phyloP scores from a whole-genome alignment of 2,113 vertebrate species.

The Rattus rattus region DNA sequence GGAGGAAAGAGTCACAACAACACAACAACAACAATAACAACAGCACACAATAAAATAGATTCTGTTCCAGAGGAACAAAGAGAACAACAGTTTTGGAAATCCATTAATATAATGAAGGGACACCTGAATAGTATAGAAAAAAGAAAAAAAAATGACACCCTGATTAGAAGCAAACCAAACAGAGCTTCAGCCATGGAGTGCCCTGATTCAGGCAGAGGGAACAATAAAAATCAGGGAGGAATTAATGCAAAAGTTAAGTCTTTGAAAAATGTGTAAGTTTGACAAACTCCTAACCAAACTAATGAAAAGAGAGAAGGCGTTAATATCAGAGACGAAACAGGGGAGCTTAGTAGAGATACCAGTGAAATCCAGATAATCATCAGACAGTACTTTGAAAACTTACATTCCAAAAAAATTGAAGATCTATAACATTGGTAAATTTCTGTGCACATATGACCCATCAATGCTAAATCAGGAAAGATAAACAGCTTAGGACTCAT shows the following conservation, averaged over 20 bases:
- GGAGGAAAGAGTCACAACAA: not conserved
- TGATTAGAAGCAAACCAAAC: not conserved
- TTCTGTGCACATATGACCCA: not conserved
- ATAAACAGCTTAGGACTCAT: not conserved
- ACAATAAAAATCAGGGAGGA: not conserved
- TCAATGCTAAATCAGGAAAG: not conserved
- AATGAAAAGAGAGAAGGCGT: not conserved
- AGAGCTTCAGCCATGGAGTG: not conserved
- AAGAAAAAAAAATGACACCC: not conserved
- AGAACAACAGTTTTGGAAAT: not conserved
- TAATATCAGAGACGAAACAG: not conserved
- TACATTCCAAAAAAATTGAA: not conserved
- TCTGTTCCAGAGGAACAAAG: too few species aligned
- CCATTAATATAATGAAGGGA: not conserved
- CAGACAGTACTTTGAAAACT: not conserved
- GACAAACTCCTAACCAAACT: not conserved
- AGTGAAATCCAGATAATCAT: not conserved
- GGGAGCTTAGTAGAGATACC: not conserved
- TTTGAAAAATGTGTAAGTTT: not conserved
- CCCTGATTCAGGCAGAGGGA: not conserved
- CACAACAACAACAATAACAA: too few species aligned
- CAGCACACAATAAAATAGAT: not conserved
- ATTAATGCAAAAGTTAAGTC: not conserved
- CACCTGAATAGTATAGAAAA: not conserved
- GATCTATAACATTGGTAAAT: not conserved